Conservation (phyloP, 2,888 invertebrate genomes). For the Drosophila anomelani region DNA sequence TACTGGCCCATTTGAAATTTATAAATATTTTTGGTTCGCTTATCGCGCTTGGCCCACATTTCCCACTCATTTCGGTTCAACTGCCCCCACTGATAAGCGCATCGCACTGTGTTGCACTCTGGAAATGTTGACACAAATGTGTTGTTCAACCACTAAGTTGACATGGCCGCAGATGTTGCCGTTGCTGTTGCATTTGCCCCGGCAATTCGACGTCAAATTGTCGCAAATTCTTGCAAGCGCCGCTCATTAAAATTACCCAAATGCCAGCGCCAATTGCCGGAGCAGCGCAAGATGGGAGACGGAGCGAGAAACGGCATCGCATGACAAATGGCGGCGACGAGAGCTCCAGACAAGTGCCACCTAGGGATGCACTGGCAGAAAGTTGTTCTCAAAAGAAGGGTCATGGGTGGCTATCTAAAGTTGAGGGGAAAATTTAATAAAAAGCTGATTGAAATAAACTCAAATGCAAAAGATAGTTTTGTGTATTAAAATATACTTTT, state of each 20-base stretch:
- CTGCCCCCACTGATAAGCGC: slow-evolving; percentile 53
- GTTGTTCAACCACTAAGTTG: slow-evolving; percentile 63
- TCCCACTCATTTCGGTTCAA: slow-evolving; percentile 1
- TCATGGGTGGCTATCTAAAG: no score
- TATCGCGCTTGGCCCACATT: slow-evolving; percentile 61
- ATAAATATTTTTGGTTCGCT: slow-evolving; percentile 12
- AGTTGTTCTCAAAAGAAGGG: background rate
- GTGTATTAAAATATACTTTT: background rate
- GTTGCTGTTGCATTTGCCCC: slow-evolving; percentile 11
- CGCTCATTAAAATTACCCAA: slow-evolving; percentile 58
- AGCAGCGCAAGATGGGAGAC: slow-evolving; percentile 32
- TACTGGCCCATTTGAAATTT: slow-evolving; percentile 41
- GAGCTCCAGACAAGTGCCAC: slow-evolving; percentile 66
- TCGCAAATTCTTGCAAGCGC: slow-evolving; percentile 69
- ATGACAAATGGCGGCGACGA: slow-evolving; percentile 64
- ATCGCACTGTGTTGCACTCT: slow-evolving; percentile 60
- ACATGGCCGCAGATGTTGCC: slow-evolving; percentile 57
- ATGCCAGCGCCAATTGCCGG: slow-evolving; percentile 49
- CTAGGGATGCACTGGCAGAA: slow-evolving; percentile 36
- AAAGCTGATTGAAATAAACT: no score
- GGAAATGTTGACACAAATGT: slow-evolving; percentile 68
- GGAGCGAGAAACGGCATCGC: slow-evolving; percentile 59
- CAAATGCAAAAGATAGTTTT: background rate
- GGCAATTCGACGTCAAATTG: slow-evolving; percentile 71
- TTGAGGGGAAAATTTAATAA: no score